A percentile compares a stretch with the other conserved stretches of the same genome.
Evolutionary conservation across 1,140 invertebrate species (phyloP).

Genomic region (Vanessa tameamea): DNA sequence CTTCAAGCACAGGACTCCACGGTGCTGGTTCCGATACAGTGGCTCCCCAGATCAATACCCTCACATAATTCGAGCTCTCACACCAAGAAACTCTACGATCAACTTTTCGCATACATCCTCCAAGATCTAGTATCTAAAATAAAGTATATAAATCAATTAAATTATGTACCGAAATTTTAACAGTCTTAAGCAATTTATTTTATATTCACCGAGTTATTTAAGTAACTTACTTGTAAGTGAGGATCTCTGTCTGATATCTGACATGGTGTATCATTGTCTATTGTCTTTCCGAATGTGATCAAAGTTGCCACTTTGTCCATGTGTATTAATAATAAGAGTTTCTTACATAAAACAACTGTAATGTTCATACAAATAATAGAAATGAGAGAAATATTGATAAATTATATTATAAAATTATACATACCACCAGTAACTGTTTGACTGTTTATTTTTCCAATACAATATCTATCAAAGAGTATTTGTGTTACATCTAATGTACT

Average conservation of each 20-base stretch:
- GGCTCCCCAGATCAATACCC: slow-evolving; percentile 68
- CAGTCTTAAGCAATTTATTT: background rate
- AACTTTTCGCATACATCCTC: slow-evolving; percentile 53
- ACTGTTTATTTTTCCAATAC: slow-evolving; percentile 65
- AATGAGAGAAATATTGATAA: background rate
- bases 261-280: slow-evolving; percentile 47
- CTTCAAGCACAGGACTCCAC: slow-evolving; percentile 74
- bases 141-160: background rate
- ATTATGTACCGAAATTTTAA: background rate
- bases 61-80: slow-evolving; percentile 46
- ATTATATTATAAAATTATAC: background rate
- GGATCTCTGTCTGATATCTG: slow-evolving; percentile 69
- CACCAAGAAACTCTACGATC: slow-evolving; percentile 64
- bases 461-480: slow-evolving; percentile 72
- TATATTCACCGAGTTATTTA: background rate
- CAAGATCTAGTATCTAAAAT: slow-evolving; percentile 61
- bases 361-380: slow-evolving; percentile 19
- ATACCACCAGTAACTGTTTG: slow-evolving; percentile 62
- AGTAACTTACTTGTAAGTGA: slow-evolving; percentile 60
- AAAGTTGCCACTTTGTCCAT: slow-evolving; percentile 62
- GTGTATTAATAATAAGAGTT: slow-evolving; percentile 63
- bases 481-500: slow-evolving; percentile 63
- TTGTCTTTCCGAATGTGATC: slow-evolving; percentile 63
- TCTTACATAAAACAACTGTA: slow-evolving; percentile 64
- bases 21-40: slow-evolving; percentile 70